Base-by-base conservation (phyloP, 1,140 invertebrate species). In the Drosophila auraria region DNA sequence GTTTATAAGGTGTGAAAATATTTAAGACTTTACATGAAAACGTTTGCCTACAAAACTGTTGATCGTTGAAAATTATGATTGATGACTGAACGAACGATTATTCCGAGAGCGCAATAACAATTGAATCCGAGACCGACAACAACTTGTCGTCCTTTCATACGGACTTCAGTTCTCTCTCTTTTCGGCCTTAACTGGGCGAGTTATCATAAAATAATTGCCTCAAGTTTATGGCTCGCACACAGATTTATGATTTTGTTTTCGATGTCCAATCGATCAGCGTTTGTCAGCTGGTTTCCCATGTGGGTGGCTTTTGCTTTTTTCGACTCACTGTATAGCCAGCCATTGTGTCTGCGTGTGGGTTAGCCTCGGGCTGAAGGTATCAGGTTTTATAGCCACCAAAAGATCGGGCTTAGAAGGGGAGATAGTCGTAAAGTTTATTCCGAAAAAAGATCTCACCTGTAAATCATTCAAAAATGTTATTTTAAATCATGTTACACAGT, bases 1-100 rank as follows among this genome's bases (percentile, higher is more conserved):
- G 83, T 92, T 92, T 92, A 87, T 91, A 91, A 92, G 91, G 91
- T 92, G 91, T 92, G 91, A 92, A 92, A 92, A 92, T 91, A 91
- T 92, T 91, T 86, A 83, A 91, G 90, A 83, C 90, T 87, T 75
- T 87, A 86, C 82, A 91, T 83, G 83, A 87, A 84, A 91, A 87
- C 78, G 80, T 91, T 87, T 82, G 68, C 71, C 71, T 89, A 92
- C 91, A 92, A 92, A 92, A 83, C 87, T 92, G 91, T 92, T 92
- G 91, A 92, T 91, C 87, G 91, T 78, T 92, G 87, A 91, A 91
- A 92, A 92, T 89, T 92, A 92, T 92, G 91, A 92, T 92, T 92
- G 91, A 92, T 92, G 87, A 83, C 84, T 60, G 78, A 73, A 71
- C 78, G 78, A 60, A 61, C 71, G 86, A 84, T 89, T 83, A 38